Evolutionary conservation across 2,113 vertebrate species (phyloP).

Genomic region (Malaclemys terrapin): DNA sequence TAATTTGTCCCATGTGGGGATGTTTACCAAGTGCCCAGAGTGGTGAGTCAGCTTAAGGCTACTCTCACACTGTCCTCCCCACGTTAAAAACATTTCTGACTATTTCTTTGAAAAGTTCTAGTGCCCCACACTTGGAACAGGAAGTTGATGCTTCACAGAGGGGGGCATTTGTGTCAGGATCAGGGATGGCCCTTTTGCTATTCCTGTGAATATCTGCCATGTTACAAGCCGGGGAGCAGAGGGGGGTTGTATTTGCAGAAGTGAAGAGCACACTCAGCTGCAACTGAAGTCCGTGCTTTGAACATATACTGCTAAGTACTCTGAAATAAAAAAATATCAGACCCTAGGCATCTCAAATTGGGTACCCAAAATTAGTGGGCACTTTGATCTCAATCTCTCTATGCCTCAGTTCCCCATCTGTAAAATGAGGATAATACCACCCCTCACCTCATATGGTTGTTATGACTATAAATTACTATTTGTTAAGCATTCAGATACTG

Average conservation of each 20-base stretch:
- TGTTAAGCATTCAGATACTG: background rate
- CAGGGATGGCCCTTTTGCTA: background rate
- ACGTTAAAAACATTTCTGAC: too few species aligned
- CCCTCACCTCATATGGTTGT: background rate
- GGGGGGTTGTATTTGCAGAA: too few species aligned
- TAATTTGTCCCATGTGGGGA: background rate
- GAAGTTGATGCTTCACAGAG: background rate
- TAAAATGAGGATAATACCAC: background rate
- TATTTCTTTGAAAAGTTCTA: background rate
- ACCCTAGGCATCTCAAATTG: background rate
- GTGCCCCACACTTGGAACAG: background rate
- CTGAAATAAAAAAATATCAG: background rate
- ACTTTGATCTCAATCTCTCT: background rate
- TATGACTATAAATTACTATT: background rate
- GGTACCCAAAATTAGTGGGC: background rate
- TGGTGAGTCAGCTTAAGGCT: background rate
- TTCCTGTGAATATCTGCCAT: background rate
- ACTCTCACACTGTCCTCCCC: background rate
- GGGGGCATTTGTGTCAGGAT: background rate
- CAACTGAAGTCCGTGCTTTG: background rate
- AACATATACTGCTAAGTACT: background rate
- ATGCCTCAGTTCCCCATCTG: background rate
- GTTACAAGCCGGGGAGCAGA: background rate
- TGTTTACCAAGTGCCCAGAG: background rate
- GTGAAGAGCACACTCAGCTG: background rate